Base-by-base conservation (phyloP, 1,140 invertebrate species). In the Eubasilissa regina region DNA sequence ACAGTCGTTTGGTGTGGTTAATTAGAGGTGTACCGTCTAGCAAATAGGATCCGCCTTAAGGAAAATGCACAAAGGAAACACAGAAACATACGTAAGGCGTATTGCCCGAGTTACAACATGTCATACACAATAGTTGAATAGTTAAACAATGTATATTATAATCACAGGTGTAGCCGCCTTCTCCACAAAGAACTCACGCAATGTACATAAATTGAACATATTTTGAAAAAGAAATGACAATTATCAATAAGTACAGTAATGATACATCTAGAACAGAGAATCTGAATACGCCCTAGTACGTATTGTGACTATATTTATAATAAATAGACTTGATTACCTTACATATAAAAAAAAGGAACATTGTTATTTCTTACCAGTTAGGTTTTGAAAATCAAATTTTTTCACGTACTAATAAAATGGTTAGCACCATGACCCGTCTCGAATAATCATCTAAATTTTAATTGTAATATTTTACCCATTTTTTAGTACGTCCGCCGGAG, bases 391-490 rank as follows among this genome's bases (percentile, higher is more conserved):
- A 78, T 80, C 66, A 83, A 79, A 75, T 77, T 79, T 82, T 82
- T 83, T 60, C 78, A 83, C 81, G 81, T 79, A 83, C 81, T 83
- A 83, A 80, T 78, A 83, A 83, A 83, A 80, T 83, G 81, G 79
- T 82, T 83, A 83, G 81, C 81, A 83, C 81, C 81, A 83, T 79
- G 72, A 83, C 81, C 72, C 79, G 53, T 83, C 81, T 83, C 79
- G 73, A 80, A 83, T 83, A 80, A 79, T 83, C 81, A 80, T 79
- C 76, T 80, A 83, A 83, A 80, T 62, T 83, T 83, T 83, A 83
- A 83, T 83, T 83, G 81, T 83, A 76, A 80, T 83, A 75, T 80
- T 81, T 83, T 83, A 83, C 81, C 81, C 81, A 83, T 83, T 83
- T 83, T 55, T 83, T 83, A 83, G 81, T 83, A 83, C 78, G 81